Base-by-base conservation (phyloP, 2,888 invertebrate species). In the Trichogramma evanescens region DNA sequence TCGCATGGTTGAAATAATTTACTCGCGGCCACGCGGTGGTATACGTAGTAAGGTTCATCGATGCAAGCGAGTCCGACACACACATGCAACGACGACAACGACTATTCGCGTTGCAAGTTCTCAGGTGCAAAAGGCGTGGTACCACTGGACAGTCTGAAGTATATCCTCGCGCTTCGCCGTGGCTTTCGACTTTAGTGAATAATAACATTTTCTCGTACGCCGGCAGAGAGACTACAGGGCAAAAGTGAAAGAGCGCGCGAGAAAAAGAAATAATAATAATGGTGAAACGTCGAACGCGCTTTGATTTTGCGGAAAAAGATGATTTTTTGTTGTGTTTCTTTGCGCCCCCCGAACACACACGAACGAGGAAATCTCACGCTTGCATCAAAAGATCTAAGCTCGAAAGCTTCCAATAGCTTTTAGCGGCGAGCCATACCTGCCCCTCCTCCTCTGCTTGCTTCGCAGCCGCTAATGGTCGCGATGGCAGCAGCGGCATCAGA, bases 1-100 rank as follows among this genome's bases (percentile, higher is more conserved):
- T 75, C 70, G 75, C 74, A 75, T 75, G 74, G 74, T 75, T 71
- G 71, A 71, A 70, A 72, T 72, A 73, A 75, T 74, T 72, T 72
- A 67, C 69, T 72, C 41, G 46, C 49, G 41, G 44, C n/a, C 56
- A 41, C 10, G 13, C 9, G n/a, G 13, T 7, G 6, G 39, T 39
- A 10, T 10, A 9, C 49, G 13, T 7, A 26, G 26, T 2, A 26
- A 7, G n/a, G 39, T 46, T 43, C 57, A 55, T 60, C 63, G 57
- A 60, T 59, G 57, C 58, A 49, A 26, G 26, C 26, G 26, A 26
- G 26, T 26, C 13, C 13, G 13, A 49, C 49, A 3, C 10, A 48
- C 26, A 45, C 59, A 60, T 63, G 58, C 62, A 58, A 62, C 54
- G 41, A 26, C 26, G 26, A 26, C 26, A 26, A 26, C 26, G 26